Evolutionary conservation across 2,797 vertebrate genomes (phyloP).

Genomic region (Acrocephalus scirpaceus): DNA sequence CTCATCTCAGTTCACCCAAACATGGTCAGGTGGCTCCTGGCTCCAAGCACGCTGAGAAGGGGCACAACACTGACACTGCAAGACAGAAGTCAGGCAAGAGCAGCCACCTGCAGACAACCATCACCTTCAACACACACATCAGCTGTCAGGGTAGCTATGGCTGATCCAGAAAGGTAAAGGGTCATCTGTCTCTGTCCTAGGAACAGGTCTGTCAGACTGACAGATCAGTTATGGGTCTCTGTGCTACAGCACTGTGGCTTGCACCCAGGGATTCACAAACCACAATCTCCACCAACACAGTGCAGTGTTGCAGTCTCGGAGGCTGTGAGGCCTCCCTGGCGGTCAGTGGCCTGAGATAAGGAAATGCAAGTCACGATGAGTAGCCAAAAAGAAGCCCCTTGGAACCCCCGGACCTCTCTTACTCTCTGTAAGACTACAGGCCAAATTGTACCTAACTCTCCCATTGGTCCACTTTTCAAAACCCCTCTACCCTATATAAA

Average conservation of each 20-base stretch:
- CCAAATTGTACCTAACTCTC: too few species aligned
- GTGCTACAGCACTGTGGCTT: not conserved
- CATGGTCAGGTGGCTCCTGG: not conserved
- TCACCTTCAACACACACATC: not conserved
- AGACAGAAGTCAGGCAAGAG: not conserved
- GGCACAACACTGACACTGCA: not conserved
- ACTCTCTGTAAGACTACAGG: too few species aligned
- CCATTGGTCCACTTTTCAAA: too few species aligned
- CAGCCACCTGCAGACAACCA: not conserved
- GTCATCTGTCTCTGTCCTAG: rapidly evolving
- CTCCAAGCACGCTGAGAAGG: rapidly evolving
- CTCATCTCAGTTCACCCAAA: not conserved
- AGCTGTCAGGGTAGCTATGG: not conserved
- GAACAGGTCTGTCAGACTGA: not conserved
- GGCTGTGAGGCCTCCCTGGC: too few species aligned
- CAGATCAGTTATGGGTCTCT: not conserved
- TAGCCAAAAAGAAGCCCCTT: too few species aligned
- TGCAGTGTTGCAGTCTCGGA: too few species aligned
- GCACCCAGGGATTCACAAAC: not conserved
- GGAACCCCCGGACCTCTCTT: too few species aligned
- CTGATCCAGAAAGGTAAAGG: not conserved
- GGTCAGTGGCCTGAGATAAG: too few species aligned
- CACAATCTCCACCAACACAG: not conserved
- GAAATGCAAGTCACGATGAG: too few species aligned
- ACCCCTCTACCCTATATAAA: too few species aligned